Evolutionary conservation across 2,797 vertebrate genomes (phyloP).

Genomic region (Vultur gryphus): DNA sequence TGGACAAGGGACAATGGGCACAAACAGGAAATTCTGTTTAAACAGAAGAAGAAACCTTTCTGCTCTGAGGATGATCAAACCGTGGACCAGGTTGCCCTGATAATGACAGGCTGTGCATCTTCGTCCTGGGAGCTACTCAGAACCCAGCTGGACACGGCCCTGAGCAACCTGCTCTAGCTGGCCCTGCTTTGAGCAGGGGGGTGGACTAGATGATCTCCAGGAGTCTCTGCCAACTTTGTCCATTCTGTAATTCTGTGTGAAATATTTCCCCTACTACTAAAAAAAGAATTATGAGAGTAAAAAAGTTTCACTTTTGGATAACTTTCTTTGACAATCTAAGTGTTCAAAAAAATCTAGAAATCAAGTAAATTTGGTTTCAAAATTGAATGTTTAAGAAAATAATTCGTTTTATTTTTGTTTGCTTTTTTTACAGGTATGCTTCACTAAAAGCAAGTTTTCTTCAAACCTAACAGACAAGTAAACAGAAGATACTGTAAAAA

Average conservation of each 20-base stretch:
- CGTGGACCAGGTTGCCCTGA: background rate
- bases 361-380: background rate
- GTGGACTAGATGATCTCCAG: background rate
- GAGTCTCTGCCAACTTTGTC: background rate
- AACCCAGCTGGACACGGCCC: background rate
- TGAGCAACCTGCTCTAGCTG: background rate
- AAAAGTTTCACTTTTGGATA: background rate
- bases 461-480: background rate
- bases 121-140: background rate
- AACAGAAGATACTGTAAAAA: background rate
- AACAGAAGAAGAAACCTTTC: background rate
- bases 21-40: background rate
- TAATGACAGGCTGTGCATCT: background rate
- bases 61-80: background rate
- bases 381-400: background rate
- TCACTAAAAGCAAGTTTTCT: background rate
- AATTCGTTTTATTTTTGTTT: background rate
- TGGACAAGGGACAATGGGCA: background rate
- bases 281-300: background rate
- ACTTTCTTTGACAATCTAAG: background rate
- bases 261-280: background rate
- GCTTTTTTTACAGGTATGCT: background rate
- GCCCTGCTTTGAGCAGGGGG: background rate
- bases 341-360: background rate
- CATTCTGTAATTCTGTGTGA: background rate